Conservation (phyloP, 2,888 invertebrate genomes). For the Loripinus fragilis region DNA sequence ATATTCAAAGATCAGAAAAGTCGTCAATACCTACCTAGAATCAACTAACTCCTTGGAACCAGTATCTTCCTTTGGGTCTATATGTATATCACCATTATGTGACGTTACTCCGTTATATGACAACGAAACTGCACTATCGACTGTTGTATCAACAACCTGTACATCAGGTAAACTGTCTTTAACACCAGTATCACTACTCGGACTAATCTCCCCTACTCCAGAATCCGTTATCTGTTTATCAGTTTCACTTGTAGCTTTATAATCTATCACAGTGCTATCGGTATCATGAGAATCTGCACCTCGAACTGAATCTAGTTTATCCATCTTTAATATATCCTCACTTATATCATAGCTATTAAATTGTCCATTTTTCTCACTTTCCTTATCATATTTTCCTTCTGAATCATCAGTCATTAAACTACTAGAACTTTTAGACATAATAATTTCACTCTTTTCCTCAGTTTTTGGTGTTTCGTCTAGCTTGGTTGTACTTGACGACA, state of each 20-base stretch:
- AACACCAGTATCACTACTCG: conserved; percentile 6
- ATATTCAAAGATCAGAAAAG: no score
- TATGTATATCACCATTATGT: conserved; percentile 63
- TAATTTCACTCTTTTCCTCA: conserved; percentile 23
- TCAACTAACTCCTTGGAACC: conserved; percentile 67
- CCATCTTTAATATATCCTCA: conserved; percentile 29
- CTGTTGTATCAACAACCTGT: conserved; percentile 42
- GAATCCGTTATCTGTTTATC: conserved; percentile 14
- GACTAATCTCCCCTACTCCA: conserved; percentile 13
- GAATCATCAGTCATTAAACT: conserved; percentile 16
- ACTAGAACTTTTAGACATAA: conserved; percentile 32
- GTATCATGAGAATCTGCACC: conserved; percentile 19
- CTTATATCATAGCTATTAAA: conserved; percentile 12
- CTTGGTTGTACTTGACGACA: conserved; percentile 44
- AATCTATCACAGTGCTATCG: conserved; percentile 42
- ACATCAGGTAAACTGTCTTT: conserved; percentile 24
- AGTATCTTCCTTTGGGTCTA: conserved; percentile 58
- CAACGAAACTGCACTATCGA: conserved; percentile 58
- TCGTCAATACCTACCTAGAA: conserved; percentile 61
- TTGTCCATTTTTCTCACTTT: conserved; percentile 16
- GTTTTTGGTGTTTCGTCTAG: conserved; percentile 52
- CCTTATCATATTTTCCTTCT: conserved; percentile 35
- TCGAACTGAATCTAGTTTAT: not conserved
- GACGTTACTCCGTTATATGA: conserved; percentile 57
- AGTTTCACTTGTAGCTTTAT: not conserved